Base-by-base conservation (phyloP, 2,113 vertebrate species). In the Craseonycteris thonglongyai region DNA sequence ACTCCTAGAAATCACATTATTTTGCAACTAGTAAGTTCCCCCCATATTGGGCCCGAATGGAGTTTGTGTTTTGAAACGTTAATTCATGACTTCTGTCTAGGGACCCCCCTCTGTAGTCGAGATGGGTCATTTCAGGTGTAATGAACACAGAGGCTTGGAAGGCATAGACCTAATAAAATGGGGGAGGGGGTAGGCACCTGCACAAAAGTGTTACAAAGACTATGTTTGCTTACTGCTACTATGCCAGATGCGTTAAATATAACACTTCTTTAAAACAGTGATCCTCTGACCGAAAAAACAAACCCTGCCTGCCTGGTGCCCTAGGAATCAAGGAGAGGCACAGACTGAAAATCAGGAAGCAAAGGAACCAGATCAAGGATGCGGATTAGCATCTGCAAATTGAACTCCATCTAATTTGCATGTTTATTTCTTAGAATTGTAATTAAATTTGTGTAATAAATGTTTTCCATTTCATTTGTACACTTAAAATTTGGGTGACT, bases 381-480 rank as follows among this genome's bases (percentile, higher is more conserved):
- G 93, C 74, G 91, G 92, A 97, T 96, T 95, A 97, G 90, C 92
- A 96, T 96, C 90, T 89, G 97, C 95, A 97, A 94, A 97, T 96
- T 96, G 96, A 86, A 94, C 96, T 93, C 95, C 42, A 69, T 92
- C 97, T 97, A 88, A 97, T 97, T 96, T 97, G 95, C 97, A 97
- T 97, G 97, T 97, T 97, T 96, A 97, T 97, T 96, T 95, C 96
- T 94, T 97, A 95, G 96, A 96, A 96, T 96, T 97, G 95, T 97
- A 97, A 97, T 97, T 97, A 97, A 97, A 97, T 97, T 97, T 97
- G 95, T 96, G 97, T 97, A 97, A 97, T 97, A 97, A 96, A 96
- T 97, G 97, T 95, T 97, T 97, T 96, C 90, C 95, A 97, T 97
- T 97, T 97, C 90, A 97, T 96, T 96, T 96, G 84, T 94, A 96